phyloP scores from a whole-genome alignment of 2,888 invertebrate genomes.

The Elegia similella region DNA sequence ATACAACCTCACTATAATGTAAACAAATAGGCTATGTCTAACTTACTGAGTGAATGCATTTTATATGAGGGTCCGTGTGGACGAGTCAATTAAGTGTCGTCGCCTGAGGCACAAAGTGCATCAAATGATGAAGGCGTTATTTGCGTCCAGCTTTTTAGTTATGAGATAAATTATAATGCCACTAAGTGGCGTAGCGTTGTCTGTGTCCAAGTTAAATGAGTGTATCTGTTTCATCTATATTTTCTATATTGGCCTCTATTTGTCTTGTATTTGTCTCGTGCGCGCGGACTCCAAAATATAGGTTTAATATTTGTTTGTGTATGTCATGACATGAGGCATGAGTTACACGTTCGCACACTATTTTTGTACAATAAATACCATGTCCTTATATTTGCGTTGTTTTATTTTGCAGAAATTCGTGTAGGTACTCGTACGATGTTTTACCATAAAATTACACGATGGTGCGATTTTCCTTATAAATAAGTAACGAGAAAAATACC shows the following conservation, averaged over 20 bases:
- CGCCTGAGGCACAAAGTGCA: constrained; percentile 13
- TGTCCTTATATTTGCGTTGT: constrained; percentile 72
- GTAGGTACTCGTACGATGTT: constrained; percentile 13
- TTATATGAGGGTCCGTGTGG: constrained; percentile 56
- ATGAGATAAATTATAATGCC: not conserved
- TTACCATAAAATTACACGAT: not conserved
- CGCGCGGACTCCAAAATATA: constrained; percentile 44
- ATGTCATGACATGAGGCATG: constrained; percentile 75
- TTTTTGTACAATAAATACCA: constrained; percentile 82
- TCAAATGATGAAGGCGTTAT: constrained; percentile 4
- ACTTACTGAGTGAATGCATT: constrained; percentile 79
- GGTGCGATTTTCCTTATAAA: not conserved
- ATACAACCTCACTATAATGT: constrained; percentile 64
- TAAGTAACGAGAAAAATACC: not conserved
- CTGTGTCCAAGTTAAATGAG: not conserved
- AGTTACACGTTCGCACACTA: constrained; percentile 80
- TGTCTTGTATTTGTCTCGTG: constrained; percentile 3
- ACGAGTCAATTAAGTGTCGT: constrained; percentile 6
- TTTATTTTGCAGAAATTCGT: constrained; percentile 56
- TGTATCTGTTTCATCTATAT: not conserved
- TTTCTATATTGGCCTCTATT: not conserved
- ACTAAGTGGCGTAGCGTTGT: not conserved
- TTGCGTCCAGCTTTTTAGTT: constrained; percentile 5
- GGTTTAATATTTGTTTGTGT: constrained; percentile 77
- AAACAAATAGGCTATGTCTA: constrained; percentile 76